Percentiles rank a stretch among this genome's conserved stretches.
Evolutionary conservation across 2,797 vertebrate genomes (phyloP).

Genomic region (Hirundo rustica): DNA sequence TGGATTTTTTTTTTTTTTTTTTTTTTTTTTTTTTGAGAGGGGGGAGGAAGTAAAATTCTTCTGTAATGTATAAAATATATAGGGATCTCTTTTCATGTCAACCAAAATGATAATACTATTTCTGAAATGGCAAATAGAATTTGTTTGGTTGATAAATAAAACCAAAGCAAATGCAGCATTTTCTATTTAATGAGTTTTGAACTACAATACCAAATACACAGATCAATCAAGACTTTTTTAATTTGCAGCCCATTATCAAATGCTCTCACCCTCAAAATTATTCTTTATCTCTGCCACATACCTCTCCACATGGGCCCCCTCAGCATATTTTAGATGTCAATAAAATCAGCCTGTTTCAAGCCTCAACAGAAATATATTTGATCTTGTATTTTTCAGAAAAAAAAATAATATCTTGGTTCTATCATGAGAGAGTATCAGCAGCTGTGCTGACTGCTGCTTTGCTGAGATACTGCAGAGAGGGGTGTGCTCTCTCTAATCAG

Average conservation of each 20-base stretch:
- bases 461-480: neutral
- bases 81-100: neutral
- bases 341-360: neutral
- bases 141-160: neutral
- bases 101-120: neutral
- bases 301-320: neutral
- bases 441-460: neutral
- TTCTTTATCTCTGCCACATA: neutral
- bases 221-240: neutral
- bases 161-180: neutral
- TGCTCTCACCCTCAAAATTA: neutral
- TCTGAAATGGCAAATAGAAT: neutral
- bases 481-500: neutral
- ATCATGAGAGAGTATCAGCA: neutral
- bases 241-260: neutral
- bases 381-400: neutral
- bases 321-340: neutral
- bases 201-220: neutral
- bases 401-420: neutral
- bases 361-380: neutral
- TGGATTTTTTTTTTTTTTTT: neutral
- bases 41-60: neutral
- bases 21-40: fast-evolving
- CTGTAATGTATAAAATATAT: neutral
- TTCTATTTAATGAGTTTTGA: neutral